Base-by-base conservation (phyloP, 2,113 vertebrate genomes). In the Orycteropus afer region DNA sequence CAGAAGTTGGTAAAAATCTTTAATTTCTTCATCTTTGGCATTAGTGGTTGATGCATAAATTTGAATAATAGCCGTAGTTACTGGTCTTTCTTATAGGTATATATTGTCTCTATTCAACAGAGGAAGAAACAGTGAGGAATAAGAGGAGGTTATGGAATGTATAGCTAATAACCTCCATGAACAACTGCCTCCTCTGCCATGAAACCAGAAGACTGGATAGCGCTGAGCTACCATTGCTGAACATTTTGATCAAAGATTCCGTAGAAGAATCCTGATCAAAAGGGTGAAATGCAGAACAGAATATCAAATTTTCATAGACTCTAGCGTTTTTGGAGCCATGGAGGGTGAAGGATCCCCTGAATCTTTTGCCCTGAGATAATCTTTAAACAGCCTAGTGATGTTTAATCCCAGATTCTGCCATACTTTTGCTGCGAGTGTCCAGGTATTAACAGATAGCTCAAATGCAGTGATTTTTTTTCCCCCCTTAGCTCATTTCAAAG, bases 361-460 rank as follows among this genome's bases (percentile, higher is more conserved):
- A 65, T 22, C 32, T 29, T 34, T 65, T 63, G 63, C 11, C 32
- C 63, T 65, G 5, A 65, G 59, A 29, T 61, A 25, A 61, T 61
- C 23, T 61, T 61, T 61, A 61, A 61, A 23, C 22, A 59, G 57
- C 57, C 20, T 20, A 86, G 53, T 11, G 9, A 40, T 63, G 9
- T 65, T 96, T 86, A 86, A 83, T 83, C 40, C 77, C 42, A 86
- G 61, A 81, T 57, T 84, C 65, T 63, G 10, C 63, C 69, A 79
- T 40, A 53, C 29, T 93, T 93, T 73, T 92, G 73, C 51, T 73
- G 3, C 90, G 82, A 87, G 51, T 77, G n/a, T 57, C 42, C 25
- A 23, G 55, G 11, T 74, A 40, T 78, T 74, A 91, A 80, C n/a
- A 84, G 65, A 10, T 90, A 29, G 40, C 18, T 95, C 47, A 80